phyloP scores from a whole-genome alignment of 2,113 vertebrate species.

The Cottus gobio region DNA sequence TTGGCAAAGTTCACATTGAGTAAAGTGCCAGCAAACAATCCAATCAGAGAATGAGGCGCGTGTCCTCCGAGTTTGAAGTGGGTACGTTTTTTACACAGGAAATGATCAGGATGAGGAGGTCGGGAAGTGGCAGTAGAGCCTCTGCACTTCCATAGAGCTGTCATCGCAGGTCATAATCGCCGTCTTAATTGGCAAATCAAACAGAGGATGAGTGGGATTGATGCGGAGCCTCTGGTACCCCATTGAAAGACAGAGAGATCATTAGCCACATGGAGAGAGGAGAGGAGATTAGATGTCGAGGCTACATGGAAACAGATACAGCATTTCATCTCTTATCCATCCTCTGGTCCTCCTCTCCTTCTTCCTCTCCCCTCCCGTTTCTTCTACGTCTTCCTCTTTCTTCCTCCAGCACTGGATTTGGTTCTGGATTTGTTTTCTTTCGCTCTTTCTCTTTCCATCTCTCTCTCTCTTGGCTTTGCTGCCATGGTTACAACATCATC shows the following conservation, averaged over 20 bases:
- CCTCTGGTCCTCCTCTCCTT: conserved; percentile 56
- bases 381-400: conserved; percentile 58
- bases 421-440: conserved; percentile 79
- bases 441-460: conserved; percentile 61
- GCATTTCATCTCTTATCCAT: conserved; percentile 59
- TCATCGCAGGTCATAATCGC: conserved; percentile 58
- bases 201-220: conserved; percentile 64
- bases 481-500: conserved; percentile 82
- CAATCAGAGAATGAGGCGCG: conserved; percentile 68
- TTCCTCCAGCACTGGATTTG: conserved; percentile 77
- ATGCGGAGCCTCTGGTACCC: conserved; percentile 58
- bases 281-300: conserved; percentile 72
- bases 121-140: conserved; percentile 41
- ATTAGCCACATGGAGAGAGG: conserved; percentile 56
- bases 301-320: conserved; percentile 58
- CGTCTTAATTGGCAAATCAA: conserved; percentile 63
- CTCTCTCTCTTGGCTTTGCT: conserved; percentile 78
- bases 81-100: conserved; percentile 47
- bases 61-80: conserved; percentile 52
- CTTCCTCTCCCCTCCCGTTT: conserved; percentile 49
- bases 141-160: conserved; percentile 56
- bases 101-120: conserved; percentile 52
- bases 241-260: conserved; percentile 60
- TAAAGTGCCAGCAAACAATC: conserved; percentile 82
- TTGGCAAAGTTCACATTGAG: conserved; percentile 81